These are phyloP conservation scores for Epirrita christyi DNA, from an alignment of 2,888 invertebrate species.

Conservation along the genomic window DNA sequence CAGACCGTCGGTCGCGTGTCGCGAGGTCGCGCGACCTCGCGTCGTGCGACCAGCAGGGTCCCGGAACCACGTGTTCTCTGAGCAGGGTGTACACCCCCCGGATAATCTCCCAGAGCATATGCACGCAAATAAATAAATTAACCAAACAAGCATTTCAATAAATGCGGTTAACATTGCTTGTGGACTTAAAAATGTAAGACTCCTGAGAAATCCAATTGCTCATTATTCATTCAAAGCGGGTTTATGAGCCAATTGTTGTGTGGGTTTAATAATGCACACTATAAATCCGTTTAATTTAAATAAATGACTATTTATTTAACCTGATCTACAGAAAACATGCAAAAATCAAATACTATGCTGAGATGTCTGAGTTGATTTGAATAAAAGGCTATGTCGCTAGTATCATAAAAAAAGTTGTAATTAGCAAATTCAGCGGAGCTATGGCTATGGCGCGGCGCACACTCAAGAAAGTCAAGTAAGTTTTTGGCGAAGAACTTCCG, in stretches of 20 bases:
- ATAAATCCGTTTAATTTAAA: not conserved
- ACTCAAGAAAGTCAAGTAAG: too few relatives aligned
- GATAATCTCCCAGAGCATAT: conserved; percentile 74
- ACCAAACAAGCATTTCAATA: conserved; percentile 57
- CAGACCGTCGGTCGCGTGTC: conserved; percentile 56
- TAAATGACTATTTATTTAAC: not conserved
- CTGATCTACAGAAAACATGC: too few relatives aligned
- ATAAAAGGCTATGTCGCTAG: too few relatives aligned
- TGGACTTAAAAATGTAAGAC: conserved; percentile 59
- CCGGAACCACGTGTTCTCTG: conserved; percentile 40
- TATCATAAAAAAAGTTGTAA: too few relatives aligned
- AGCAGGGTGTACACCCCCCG: conserved; percentile 50
- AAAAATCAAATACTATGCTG: too few relatives aligned
- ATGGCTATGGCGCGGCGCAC: too few relatives aligned
- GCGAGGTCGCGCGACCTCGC: conserved; percentile 32
- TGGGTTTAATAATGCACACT: not conserved
- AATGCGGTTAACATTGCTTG: conserved; percentile 43
- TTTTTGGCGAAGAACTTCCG: too few relatives aligned
- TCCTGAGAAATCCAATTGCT: conserved; percentile 56
- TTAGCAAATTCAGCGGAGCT: too few relatives aligned
- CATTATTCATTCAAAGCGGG: not conserved
- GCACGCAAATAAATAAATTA: conserved; percentile 82
- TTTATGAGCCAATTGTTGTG: conserved; percentile 9
- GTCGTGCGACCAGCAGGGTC: conserved; percentile 49
- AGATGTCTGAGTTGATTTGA: too few relatives aligned